Base-by-base conservation (phyloP, 37 sponge, comb jelly and placozoan species). In the Cladorhizidae sp. region DNA sequence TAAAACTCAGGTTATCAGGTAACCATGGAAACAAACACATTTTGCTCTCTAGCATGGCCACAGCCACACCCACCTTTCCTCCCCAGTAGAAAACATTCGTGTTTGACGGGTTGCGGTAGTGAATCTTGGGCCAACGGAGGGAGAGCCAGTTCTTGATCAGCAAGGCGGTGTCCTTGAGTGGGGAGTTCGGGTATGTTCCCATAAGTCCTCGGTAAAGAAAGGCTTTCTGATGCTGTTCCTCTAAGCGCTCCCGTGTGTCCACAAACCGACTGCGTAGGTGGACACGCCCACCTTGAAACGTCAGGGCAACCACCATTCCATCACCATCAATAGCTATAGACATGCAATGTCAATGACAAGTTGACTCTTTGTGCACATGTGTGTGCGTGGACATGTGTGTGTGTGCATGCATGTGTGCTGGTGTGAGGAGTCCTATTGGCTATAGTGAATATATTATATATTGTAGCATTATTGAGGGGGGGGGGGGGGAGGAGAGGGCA, bases 21-120 rank as follows among this genome's bases (percentile, higher is more conserved):
- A n/a, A n/a, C n/a, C n/a, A n/a, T n/a, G n/a, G n/a, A n/a, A n/a
- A n/a, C n/a, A n/a, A n/a, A n/a, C n/a, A n/a, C n/a, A n/a, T n/a
- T n/a, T n/a, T n/a, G n/a, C n/a, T n/a, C n/a, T n/a, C n/a, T n/a
- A 18, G 54, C 15, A 18, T 52, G 54, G 15, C 54, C 15, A 15
- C 54, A 18, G 54, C 11, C 54, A 52, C 54, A 58, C 59, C 8
- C 29, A 87, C 94, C 87, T 89, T 95, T 42, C 93, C 96, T 22
- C 93, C 92, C 96, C 96, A 95, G 70, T 95, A 92, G 79, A 89
- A 95, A 2, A 95, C 96, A 52, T 89, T 92, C 25, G 96, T 95
- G 72, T 95, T 95, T 20, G 96, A 95, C 0, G 96, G 96, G 67
- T 95, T 95, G 3, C 96, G 80, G 68, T 83, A 95, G 3, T 64